Percentiles rank a stretch among this genome's conserved stretches.
These are phyloP conservation scores for Clinocottus analis DNA, from an alignment of 2,113 vertebrate genomes.

Conservation along the genomic window DNA sequence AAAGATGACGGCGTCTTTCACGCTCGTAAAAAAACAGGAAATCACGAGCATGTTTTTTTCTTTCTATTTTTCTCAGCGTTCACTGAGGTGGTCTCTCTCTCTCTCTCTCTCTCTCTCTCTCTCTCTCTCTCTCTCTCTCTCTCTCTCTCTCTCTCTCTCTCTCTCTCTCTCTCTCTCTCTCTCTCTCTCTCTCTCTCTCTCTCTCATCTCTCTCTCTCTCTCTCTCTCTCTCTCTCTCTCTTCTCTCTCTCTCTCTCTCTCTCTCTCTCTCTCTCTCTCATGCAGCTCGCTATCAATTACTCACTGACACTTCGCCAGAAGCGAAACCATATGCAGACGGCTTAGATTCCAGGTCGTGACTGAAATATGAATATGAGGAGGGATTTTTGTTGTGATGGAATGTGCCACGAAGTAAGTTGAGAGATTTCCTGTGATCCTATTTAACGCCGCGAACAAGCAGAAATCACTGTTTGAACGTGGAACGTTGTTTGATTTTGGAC, in stretches of 20 bases:
- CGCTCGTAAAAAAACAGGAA: conserved; percentile 52
- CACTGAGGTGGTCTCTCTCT: conserved; percentile 58
- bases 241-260: no score
- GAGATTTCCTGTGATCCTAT: conserved; percentile 40
- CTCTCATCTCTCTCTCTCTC: no score
- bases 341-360: conserved; percentile 51
- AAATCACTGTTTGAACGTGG: conserved; percentile 22
- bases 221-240: no score
- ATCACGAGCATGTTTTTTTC: conserved; percentile 40
- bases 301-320: conserved; percentile 63
- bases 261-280: no score
- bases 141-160: no score
- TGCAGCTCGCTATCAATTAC: conserved; percentile 65
- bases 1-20: conserved; percentile 39
- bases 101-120: no score
- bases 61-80: conserved; percentile 61
- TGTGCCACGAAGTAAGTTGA: conserved; percentile 43
- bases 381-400: conserved; percentile 57
- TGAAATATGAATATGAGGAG: conserved; percentile 50
- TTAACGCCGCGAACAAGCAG: conserved; percentile 28
- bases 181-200: no score
- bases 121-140: no score
- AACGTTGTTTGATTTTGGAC: conserved; percentile 41
- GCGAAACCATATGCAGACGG: conserved; percentile 47
- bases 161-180: no score